phyloP scores from a whole-genome alignment of 2,888 invertebrate species.

The Heliconius hortense region DNA sequence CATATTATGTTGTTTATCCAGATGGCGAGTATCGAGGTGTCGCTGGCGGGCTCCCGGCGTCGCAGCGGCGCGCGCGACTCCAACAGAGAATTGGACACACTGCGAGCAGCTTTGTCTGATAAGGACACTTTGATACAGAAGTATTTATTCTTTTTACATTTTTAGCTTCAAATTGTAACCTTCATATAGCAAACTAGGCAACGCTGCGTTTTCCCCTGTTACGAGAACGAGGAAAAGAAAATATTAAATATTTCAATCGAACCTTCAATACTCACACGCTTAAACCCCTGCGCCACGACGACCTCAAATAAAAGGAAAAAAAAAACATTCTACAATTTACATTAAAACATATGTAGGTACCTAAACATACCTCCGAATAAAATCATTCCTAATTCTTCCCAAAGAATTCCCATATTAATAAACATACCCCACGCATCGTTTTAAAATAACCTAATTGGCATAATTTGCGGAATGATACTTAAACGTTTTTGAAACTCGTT shows the following conservation, averaged over 20 bases:
- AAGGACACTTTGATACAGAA: conserved; percentile 92
- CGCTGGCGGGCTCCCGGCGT: conserved; percentile 76
- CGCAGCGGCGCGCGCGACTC: conserved; percentile 70
- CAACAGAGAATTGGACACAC: conserved; percentile 78
- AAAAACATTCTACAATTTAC: no score
- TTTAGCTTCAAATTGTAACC: neutral
- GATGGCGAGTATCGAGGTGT: conserved; percentile 94
- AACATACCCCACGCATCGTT: conserved; percentile 8
- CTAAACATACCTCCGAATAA: no score
- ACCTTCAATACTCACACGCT: no score
- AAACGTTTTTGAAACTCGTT: conserved; percentile 18
- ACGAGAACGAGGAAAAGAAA: no score
- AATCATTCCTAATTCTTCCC: neutral
- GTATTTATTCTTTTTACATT: conserved; percentile 53
- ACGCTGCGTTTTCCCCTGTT: no score
- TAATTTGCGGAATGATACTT: conserved; percentile 16
- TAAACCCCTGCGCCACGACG: no score
- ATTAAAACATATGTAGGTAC: no score
- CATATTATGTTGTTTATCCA: conserved; percentile 50
- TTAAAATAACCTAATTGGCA: conserved; percentile 23
- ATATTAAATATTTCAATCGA: no score
- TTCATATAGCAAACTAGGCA: neutral
- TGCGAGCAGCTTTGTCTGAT: conserved; percentile 88
- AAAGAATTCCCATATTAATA: neutral
- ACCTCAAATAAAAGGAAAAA: no score